A percentile compares a stretch with the other conserved stretches of the same genome.
phyloP scores from a whole-genome alignment of 1,140 invertebrate species.

The Globodera rostochiensis region DNA sequence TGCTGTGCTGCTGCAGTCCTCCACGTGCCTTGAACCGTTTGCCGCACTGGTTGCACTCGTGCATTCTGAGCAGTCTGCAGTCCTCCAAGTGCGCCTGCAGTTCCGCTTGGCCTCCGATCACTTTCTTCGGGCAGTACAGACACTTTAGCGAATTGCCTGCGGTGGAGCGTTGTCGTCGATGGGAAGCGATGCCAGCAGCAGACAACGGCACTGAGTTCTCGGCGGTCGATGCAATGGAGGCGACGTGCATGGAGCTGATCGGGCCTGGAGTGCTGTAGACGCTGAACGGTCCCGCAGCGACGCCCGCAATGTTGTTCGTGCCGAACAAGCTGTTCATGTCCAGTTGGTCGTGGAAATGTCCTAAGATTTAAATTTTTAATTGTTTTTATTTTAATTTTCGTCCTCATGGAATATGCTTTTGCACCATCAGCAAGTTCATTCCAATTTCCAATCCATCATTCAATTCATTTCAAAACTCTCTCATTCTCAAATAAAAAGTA shows the following conservation, averaged over 20 bases:
- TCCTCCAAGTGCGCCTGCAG: conserved; percentile 38
- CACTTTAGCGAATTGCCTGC: conserved; percentile 15
- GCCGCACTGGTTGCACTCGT: conserved; percentile 44
- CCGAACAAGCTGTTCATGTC: not conserved
- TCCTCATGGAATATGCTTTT: too few relatives aligned
- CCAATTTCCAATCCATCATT: too few relatives aligned
- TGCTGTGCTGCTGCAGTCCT: conserved; percentile 60
- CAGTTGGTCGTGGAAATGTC: not conserved
- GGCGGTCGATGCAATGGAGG: not conserved
- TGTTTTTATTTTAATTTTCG: not conserved
- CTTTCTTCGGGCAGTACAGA: conserved; percentile 15
- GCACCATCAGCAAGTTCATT: too few relatives aligned
- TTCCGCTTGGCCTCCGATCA: not conserved
- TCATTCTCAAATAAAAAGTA: too few relatives aligned
- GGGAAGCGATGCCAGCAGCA: not conserved
- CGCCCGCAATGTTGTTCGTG: not conserved
- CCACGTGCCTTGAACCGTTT: conserved; percentile 61
- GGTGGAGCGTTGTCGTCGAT: not conserved
- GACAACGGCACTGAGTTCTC: not conserved
- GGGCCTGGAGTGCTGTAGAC: not conserved
- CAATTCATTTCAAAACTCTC: too few relatives aligned
- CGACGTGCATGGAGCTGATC: not conserved
- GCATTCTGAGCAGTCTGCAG: conserved; percentile 37
- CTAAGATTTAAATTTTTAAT: not conserved
- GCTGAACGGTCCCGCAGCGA: not conserved